Percentiles rank a stretch among this genome's conserved stretches.
These are phyloP conservation scores for Burhinus oedicnemus DNA, from an alignment of 2,113 vertebrate species.

Conservation along the genomic window DNA sequence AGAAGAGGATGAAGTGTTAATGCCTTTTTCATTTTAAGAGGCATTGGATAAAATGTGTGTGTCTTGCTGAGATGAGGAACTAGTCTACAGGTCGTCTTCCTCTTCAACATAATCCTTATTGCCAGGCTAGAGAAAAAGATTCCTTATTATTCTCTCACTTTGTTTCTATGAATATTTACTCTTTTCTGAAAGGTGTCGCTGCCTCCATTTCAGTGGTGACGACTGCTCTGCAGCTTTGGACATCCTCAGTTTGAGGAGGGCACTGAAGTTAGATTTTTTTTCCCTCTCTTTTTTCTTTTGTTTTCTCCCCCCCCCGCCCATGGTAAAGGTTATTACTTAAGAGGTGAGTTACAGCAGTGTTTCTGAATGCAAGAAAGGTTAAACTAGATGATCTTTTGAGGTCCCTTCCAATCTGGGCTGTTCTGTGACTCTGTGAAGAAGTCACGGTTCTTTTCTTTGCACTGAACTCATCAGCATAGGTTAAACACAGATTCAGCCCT, in stretches of 20 bases:
- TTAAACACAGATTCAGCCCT: neutral
- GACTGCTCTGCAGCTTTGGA: neutral
- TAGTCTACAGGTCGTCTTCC: neutral
- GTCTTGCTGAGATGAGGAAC: neutral
- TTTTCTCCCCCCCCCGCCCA: fast-evolving
- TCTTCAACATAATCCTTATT: neutral
- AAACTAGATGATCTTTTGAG: neutral
- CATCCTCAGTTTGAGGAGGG: neutral
- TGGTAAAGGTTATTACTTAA: neutral
- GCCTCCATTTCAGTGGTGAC: neutral
- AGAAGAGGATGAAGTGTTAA: neutral
- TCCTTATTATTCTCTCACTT: neutral
- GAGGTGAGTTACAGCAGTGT: neutral
- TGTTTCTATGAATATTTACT: neutral
- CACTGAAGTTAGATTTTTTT: neutral
- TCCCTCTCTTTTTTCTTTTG: no score
- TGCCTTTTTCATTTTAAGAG: neutral
- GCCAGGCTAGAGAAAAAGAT: neutral
- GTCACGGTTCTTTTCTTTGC: neutral
- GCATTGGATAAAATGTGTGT: neutral
- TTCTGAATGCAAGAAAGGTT: neutral
- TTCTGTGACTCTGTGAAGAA: neutral
- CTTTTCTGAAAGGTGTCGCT: neutral
- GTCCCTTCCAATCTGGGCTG: neutral
- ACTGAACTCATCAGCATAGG: neutral